phyloP scores from a whole-genome alignment of 2,888 invertebrate species.

The Ophion obscuratus region DNA sequence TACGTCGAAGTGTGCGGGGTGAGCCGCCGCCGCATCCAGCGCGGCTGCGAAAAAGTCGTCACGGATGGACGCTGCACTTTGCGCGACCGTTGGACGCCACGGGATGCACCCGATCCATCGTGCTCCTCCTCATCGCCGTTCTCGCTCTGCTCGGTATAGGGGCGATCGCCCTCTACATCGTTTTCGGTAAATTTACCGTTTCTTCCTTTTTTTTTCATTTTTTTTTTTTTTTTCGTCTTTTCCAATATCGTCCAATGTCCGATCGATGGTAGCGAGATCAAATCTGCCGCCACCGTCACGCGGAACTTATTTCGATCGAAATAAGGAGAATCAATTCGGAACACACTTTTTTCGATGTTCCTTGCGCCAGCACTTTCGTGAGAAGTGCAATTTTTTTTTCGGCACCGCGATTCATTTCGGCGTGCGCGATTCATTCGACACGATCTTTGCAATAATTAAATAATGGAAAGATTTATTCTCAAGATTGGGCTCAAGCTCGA shows the following conservation, averaged over 20 bases:
- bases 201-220: background rate
- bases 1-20: slow-evolving; percentile 80
- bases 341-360: too few species aligned
- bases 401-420: too few species aligned
- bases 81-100: slow-evolving; percentile 77
- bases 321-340: too few species aligned
- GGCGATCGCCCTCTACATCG: slow-evolving; percentile 80
- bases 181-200: slow-evolving; percentile 77
- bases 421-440: too few species aligned
- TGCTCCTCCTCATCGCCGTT: slow-evolving; percentile 77
- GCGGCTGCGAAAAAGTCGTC: slow-evolving; percentile 79
- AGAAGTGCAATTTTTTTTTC: too few species aligned
- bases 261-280: background rate
- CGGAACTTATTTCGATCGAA: too few species aligned
- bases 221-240: background rate
- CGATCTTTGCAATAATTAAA: too few species aligned
- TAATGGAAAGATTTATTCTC: too few species aligned
- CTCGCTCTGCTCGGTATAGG: slow-evolving; percentile 80
- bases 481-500: too few species aligned
- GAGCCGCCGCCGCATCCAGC: slow-evolving; percentile 82
- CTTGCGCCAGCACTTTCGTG: too few species aligned
- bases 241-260: too few species aligned
- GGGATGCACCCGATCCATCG: slow-evolving; percentile 78
- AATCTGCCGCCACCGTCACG: too few species aligned
- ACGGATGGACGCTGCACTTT: slow-evolving; percentile 81